These are phyloP conservation scores for Pachyuromys duprasi DNA, from an alignment of 2,797 vertebrate genomes.

Conservation along the genomic window DNA sequence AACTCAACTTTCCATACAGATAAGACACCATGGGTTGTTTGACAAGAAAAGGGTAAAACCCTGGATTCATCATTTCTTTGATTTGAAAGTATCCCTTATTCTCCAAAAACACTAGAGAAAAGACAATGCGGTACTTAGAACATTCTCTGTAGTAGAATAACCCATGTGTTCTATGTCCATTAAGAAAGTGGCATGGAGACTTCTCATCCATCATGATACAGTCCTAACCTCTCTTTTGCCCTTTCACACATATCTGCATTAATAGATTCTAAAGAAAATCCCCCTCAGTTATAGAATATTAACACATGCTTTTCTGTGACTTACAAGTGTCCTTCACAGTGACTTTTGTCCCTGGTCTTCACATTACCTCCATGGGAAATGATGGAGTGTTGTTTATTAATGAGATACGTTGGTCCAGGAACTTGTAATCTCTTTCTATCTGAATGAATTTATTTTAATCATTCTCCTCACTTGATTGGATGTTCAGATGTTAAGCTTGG, in stretches of 20 bases:
- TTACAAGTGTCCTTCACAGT: constrained; percentile 20
- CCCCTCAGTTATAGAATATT: not conserved
- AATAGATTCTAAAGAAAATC: constrained; percentile 1
- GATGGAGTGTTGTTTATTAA: not conserved
- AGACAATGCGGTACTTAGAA: not conserved
- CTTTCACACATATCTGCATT: not conserved
- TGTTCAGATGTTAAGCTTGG: constrained; percentile 72
- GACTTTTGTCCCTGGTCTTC: not conserved
- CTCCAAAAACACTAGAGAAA: not conserved
- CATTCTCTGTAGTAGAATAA: not conserved
- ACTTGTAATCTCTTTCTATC: constrained; percentile 44
- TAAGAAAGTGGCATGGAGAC: not conserved
- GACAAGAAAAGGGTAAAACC: not conserved
- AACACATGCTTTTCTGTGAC: not conserved
- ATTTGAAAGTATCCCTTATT: not conserved
- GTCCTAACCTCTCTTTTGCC: not conserved
- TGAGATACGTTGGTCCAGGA: constrained; percentile 9
- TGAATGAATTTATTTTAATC: constrained; percentile 64
- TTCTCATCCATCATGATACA: not conserved
- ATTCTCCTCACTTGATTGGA: constrained; percentile 39
- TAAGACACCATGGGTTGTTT: not conserved
- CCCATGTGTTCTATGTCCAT: not conserved
- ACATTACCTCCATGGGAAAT: not conserved
- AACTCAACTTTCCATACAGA: constrained; percentile 61
- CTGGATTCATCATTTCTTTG: not conserved